Evolutionary conservation across 2,797 vertebrate species (phyloP), one percentile per base, ranked within the genome.

Genomic region (Peromyscus eremicus): DNA sequence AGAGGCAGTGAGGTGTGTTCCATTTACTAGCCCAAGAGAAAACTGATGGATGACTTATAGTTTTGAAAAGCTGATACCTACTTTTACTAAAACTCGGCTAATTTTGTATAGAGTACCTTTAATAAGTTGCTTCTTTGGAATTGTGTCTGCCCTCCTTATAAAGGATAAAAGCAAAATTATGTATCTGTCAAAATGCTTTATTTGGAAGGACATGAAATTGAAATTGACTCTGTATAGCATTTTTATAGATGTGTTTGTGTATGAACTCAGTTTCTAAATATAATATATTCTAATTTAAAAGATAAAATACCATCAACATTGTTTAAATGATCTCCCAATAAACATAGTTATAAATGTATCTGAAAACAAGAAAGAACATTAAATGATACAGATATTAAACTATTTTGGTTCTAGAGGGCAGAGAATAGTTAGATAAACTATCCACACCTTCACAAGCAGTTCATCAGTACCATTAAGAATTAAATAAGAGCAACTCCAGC

Each of bases 261-360:
- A 29, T 14, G 52, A 94, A n/a, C 6, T 49, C 2, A 80, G 49
- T 34, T 84, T 94, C 82, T 92, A 91, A 89, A 17, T 80, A 43
- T 76, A 34, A 68, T 92, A 79, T 95, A 49, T 96, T 96, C 52
- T 94, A 91, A 92, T 89, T 96, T 96, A 92, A 97, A 92, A 80
- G 21, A 84, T 89, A 73, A 89, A 96, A 73, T 91, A 79, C 37
- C 43, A 84, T 91, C 64, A 90, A 79, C 11, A 55, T 29, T 68
- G 12, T 84, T 16, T n/a, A 55, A 90, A 86, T 71, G 5, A 25
- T 91, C 11, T 91, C 32, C 34, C 17, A 57, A 70, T 89, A 95
- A 95, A 94, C 49, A 92, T 93, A 94, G 66, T 93, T 95, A 49
- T 13, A 77, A 79, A 85, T 90, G 94, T 91, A 73, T 84, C 86